Evolutionary conservation across 2,888 invertebrate species (phyloP).

Genomic region (Caenorhabditis uteleia): DNA sequence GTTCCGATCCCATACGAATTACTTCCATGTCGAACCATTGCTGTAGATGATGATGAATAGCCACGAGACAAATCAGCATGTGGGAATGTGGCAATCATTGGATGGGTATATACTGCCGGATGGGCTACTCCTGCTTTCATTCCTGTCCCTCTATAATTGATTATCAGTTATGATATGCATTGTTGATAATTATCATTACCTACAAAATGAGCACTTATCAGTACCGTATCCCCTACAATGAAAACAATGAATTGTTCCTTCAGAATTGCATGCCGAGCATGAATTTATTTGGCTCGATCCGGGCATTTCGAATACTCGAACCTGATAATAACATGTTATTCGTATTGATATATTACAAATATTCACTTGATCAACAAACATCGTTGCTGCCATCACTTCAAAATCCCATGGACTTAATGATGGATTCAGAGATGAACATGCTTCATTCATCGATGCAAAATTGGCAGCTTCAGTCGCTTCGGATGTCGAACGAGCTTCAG

Average conservation of each 20-base stretch:
- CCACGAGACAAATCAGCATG: constrained; percentile 64
- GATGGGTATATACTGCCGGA: constrained; percentile 69
- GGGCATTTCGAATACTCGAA: constrained; percentile 64
- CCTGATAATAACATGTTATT: too few relatives aligned
- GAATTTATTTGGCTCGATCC: constrained; percentile 56
- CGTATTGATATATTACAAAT: background rate
- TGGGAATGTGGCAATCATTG: constrained; percentile 68
- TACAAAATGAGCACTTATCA: constrained; percentile 67
- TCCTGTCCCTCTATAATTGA: constrained; percentile 65
- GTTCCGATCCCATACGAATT: constrained; percentile 67
- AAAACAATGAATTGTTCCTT: constrained; percentile 66
- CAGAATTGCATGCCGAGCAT: constrained; percentile 63
- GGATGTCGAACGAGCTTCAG: constrained; percentile 63
- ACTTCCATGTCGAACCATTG: constrained; percentile 54
- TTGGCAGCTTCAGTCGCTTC: constrained; percentile 62
- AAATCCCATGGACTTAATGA: constrained; percentile 66
- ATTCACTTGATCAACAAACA: constrained; percentile 63
- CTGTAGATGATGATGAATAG: constrained; percentile 61
- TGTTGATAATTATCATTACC: constrained; percentile 41
- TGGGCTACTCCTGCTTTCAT: constrained; percentile 70
- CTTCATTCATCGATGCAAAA: constrained; percentile 21
- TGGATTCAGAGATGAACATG: constrained; percentile 11
- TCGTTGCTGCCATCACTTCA: constrained; percentile 59
- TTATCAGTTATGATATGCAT: constrained; percentile 3
- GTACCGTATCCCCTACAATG: constrained; percentile 68